Evolutionary conservation across 2,888 invertebrate genomes (phyloP).

Genomic region (Cheilosia urbana): DNA sequence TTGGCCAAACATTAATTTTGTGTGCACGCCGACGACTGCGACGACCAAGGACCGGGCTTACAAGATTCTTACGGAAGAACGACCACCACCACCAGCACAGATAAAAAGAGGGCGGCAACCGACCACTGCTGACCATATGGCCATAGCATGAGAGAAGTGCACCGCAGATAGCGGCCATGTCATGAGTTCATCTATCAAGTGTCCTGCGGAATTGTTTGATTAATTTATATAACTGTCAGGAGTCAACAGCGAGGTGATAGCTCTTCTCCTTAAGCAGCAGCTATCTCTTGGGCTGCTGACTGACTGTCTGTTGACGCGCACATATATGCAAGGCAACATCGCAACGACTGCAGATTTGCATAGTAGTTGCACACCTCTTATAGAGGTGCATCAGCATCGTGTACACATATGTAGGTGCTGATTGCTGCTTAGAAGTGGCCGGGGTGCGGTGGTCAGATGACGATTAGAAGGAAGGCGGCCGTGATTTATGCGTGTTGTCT

Average conservation of each 20-base stretch:
- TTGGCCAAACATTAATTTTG: conserved; percentile 69
- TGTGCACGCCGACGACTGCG: conserved; percentile 13
- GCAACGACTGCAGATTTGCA: conserved; percentile 47
- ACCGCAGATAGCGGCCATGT: conserved; percentile 70
- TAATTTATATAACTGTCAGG: conserved; percentile 77
- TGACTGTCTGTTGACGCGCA: neutral
- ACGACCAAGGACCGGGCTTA: conserved; percentile 25
- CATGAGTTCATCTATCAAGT: conserved; percentile 78
- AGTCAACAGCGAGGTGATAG: conserved; percentile 72
- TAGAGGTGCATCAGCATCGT: conserved; percentile 24
- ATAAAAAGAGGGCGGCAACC: conserved; percentile 73
- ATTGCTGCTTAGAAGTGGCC: conserved; percentile 45
- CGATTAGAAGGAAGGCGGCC: conserved; percentile 63
- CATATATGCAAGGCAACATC: conserved; percentile 8
- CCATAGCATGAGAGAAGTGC: conserved; percentile 48
- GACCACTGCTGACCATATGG: conserved; percentile 63
- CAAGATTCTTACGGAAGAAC: conserved; percentile 58
- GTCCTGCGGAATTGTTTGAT: conserved; percentile 76
- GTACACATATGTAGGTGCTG: conserved; percentile 43
- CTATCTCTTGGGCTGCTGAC: conserved; percentile 52
- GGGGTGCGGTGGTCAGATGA: conserved; percentile 37
- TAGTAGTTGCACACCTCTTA: conserved; percentile 34
- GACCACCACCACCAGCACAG: conserved; percentile 51
- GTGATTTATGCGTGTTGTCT: conserved; percentile 75
- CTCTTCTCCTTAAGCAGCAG: conserved; percentile 68